Percentiles rank a stretch among this genome's conserved stretches.
Conservation (phyloP, 2,888 invertebrate genomes). For the Nasonovia ribisnigri region DNA sequence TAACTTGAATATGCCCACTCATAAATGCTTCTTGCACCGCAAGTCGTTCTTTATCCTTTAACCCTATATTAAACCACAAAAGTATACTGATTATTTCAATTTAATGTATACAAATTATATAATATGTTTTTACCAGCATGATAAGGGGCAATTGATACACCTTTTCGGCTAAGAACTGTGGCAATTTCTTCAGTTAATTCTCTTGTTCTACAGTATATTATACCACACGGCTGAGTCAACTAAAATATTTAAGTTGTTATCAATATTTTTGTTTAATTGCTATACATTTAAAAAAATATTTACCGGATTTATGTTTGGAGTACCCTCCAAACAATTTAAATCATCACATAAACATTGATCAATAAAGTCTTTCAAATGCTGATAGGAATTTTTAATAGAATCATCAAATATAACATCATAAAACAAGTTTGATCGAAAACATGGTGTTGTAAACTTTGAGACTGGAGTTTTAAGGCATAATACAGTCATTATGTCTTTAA, state of each 20-base stretch:
- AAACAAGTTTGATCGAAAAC: conserved; percentile 92
- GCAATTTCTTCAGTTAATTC: conserved; percentile 91
- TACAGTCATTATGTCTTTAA: conserved; percentile 84
- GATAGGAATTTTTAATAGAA: conserved; percentile 82
- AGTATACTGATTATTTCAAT: conserved; percentile 24
- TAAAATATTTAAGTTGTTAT: conserved; percentile 67
- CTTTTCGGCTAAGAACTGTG: conserved; percentile 79
- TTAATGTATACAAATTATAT: background rate
- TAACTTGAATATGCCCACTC: conserved; percentile 86
- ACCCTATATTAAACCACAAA: conserved; percentile 71
- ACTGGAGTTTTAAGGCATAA: conserved; percentile 79
- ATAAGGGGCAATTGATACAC: conserved; percentile 85
- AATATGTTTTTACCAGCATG: conserved; percentile 81
- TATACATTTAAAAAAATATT: conserved; percentile 4
- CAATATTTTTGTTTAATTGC: conserved; percentile 27
- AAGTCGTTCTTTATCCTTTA: conserved; percentile 81
- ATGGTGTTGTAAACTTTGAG: conserved; percentile 84
- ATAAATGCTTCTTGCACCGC: conserved; percentile 94
- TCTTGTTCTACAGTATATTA: conserved; percentile 94
- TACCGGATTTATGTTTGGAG: conserved; percentile 34
- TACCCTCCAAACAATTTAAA: conserved; percentile 67
- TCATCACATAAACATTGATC: conserved; percentile 75
- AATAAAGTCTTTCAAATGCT: conserved; percentile 84
- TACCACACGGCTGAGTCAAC: conserved; percentile 79
- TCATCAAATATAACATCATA: conserved; percentile 96